Base-by-base conservation (phyloP, 2,888 invertebrate species). In the Drosophila monieri region DNA sequence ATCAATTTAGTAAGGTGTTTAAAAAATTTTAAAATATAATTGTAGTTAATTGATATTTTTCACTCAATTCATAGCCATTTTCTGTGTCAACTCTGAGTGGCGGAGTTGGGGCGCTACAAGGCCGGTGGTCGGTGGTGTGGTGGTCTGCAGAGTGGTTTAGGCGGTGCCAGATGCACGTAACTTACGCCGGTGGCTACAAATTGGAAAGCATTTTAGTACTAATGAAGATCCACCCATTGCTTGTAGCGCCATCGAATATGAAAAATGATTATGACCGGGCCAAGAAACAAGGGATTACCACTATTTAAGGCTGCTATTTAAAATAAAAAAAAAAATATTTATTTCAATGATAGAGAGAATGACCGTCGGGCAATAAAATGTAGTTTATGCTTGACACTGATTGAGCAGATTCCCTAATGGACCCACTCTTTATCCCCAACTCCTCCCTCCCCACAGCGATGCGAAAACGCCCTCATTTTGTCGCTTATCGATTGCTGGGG, bases 161-260 rank as follows among this genome's bases (percentile, higher is more conserved):
- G 61, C 53, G 47, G 18, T 25, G 62, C 62, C 27, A 47, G 47
- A 10, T n/a, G 44, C 15, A 32, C 41, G 39, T 64, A 66, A 70
- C n/a, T 72, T 57, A 27, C 32, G 46, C 37, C 49, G 6, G 23
- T 53, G 48, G 59, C 48, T 64, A 73, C 67, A 67, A 73, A 75
- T 81, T 61, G 73, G 52, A 76, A 67, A 37, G 55, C 73, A 83
- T 83, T 83, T 75, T 54, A 64, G 43, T 68, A 43, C 74, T 85
- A 85, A 84, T 85, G 80, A 75, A 81, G 80, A 84, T 85, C 84
- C 58, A 73, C 85, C 84, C 80, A 79, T 85, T 75, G 74, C 84
- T 77, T 80, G 76, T 81, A 81, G 85, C 84, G 83, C 83, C 85
- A 71, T 66, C 52, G 44, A 53, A 59, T 27, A 65, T 59, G 59